Base-by-base conservation (phyloP, 2,888 invertebrate genomes). In the Noctua janthina region DNA sequence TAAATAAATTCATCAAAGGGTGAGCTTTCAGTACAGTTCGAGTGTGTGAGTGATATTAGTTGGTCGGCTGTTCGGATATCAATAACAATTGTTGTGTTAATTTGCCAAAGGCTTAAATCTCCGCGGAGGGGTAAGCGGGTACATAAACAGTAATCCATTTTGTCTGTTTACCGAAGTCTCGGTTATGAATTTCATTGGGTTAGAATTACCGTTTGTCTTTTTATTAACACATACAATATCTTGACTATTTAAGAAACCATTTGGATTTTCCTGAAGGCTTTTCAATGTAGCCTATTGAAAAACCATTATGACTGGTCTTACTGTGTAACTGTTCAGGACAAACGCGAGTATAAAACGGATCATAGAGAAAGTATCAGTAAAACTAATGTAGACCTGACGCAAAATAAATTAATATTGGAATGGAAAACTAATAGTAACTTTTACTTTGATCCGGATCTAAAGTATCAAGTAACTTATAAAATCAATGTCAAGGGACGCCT, bases 71-170 rank as follows among this genome's bases (percentile, higher is more conserved):
- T 43, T 11, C 23, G 4, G 51, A 39, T 71, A 76, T 85, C 76
- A 62, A 82, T 78, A 82, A 29, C 77, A 74, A 77, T 78, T 67
- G 51, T 67, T 88, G 69, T 82, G 78, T 67, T 82, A 56, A 78
- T 85, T 85, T 51, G 54, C 72, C 74, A 23, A 68, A 54, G 79
- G 73, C 68, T 71, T 79, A 74, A 29, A 86, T 81, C 64, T 59
- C n/a, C 54, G 72, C 71, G 35, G 62, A 59, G 43, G 62, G 71
- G 35, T 35, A 74, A 62, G 78, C 75, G 74, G 59, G 79, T 66
- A 87, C 79, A 76, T 80, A 83, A 82, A 83, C 86, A 88, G 75
- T 73, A 78, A 80, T 68, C 74, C 83, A 51, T 78, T 83, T 69
- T 77, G 80, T 83, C 69, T 79, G 78, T 76, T 83, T 78, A 86